A percentile compares a stretch with the other conserved stretches of the same genome.
These are phyloP conservation scores for Leptopilina clavipes DNA, from an alignment of 1,140 invertebrate species.

Conservation along the genomic window DNA sequence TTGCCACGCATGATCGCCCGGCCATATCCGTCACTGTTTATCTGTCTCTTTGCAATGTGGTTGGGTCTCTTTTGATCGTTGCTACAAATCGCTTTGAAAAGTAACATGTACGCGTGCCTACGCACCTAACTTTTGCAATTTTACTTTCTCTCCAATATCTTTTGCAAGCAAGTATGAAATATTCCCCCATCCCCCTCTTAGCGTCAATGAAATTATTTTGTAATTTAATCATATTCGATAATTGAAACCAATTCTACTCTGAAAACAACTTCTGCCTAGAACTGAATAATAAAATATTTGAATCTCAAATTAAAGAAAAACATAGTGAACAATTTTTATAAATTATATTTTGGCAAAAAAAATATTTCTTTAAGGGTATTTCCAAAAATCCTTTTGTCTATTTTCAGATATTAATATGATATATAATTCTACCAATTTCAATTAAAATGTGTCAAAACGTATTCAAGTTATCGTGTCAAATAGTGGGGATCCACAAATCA, in stretches of 20 bases:
- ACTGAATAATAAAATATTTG: too few relatives aligned
- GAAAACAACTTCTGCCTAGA: not conserved
- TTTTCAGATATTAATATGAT: too few relatives aligned
- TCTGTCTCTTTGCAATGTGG: constrained; percentile 31
- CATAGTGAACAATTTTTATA: too few relatives aligned
- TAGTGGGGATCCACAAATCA: too few relatives aligned
- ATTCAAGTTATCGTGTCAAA: too few relatives aligned
- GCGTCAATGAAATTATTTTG: not conserved
- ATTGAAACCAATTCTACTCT: not conserved
- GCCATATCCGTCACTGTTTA: constrained; percentile 7
- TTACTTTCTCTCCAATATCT: constrained; percentile 16
- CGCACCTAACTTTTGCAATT: constrained; percentile 26
- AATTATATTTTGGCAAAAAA: too few relatives aligned
- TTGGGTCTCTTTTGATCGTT: constrained; percentile 23
- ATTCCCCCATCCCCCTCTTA: not conserved
- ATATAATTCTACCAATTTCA: too few relatives aligned
- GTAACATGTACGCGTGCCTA: constrained; percentile 22
- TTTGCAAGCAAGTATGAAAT: constrained; percentile 13
- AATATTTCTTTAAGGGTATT: too few relatives aligned
- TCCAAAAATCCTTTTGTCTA: too few relatives aligned
- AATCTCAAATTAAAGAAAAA: too few relatives aligned
- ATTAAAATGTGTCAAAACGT: too few relatives aligned
- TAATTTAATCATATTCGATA: not conserved
- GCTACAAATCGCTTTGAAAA: constrained; percentile 31
- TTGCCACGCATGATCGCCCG: constrained; percentile 17